A percentile compares a stretch with the other conserved stretches of the same genome.
phyloP scores from a whole-genome alignment of 2,113 vertebrate species.

The Leucopsar rothschildi region DNA sequence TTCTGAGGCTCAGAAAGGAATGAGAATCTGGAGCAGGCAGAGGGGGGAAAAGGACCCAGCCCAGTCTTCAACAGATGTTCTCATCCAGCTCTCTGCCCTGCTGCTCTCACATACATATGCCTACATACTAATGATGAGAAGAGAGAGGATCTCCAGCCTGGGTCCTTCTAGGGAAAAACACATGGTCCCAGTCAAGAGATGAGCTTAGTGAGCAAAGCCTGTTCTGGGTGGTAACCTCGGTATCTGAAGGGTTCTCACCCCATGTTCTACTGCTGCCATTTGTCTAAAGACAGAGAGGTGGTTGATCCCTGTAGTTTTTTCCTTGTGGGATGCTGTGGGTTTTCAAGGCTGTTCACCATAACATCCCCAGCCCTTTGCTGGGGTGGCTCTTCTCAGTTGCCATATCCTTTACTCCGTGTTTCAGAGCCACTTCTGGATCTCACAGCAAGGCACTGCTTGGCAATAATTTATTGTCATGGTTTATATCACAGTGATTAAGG shows the following conservation, averaged over 20 bases:
- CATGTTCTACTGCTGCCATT: fast-evolving
- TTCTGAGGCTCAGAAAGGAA: not conserved
- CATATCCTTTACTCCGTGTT: fast-evolving
- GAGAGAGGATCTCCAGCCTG: not conserved
- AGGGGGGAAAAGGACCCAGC: not conserved
- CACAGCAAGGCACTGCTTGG: not conserved
- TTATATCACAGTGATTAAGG: not conserved
- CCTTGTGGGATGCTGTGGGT: not conserved
- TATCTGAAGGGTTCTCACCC: not conserved
- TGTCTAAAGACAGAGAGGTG: not conserved
- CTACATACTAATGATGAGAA: not conserved
- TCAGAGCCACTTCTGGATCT: not conserved
- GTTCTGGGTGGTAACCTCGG: not conserved
- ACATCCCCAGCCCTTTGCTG: not conserved
- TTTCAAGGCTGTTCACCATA: not conserved
- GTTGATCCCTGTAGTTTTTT: not conserved
- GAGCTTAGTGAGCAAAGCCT: fast-evolving
- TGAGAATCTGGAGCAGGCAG: not conserved
- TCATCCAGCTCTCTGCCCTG: not conserved
- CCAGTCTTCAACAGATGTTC: not conserved
- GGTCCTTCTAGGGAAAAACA: not conserved
- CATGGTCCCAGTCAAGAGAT: not conserved
- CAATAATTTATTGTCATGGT: not conserved
- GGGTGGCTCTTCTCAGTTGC: not conserved
- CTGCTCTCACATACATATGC: fast-evolving